phyloP scores from a whole-genome alignment of 1,140 invertebrate species.

The Micrasema minimum region DNA sequence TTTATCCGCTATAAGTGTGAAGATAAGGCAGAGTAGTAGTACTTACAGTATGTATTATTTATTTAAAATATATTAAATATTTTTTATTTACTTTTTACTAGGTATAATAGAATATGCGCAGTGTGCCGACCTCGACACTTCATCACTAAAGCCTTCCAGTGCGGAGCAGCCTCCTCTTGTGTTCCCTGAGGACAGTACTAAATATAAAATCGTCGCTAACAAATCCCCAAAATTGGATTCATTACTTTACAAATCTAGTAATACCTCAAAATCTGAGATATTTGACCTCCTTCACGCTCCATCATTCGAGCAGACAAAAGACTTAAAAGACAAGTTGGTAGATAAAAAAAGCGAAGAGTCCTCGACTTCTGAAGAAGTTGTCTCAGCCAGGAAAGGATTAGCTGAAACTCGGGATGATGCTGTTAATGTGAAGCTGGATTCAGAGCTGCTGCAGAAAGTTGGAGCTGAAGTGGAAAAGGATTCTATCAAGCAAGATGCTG shows the following conservation, averaged over 20 bases:
- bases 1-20: too few relatives aligned
- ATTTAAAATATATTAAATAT: too few relatives aligned
- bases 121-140: background rate
- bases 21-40: too few relatives aligned
- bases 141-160: background rate
- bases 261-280: conserved; percentile 37
- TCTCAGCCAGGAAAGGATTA: background rate
- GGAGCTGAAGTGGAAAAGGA: conserved; percentile 45
- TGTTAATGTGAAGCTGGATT: conserved; percentile 40
- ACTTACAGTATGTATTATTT: too few relatives aligned
- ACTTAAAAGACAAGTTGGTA: conserved; percentile 14
- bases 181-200: conserved; percentile 45
- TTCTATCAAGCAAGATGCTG: background rate
- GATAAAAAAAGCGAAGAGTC: background rate
- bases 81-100: too few relatives aligned
- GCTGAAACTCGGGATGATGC: background rate
- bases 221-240: conserved; percentile 35
- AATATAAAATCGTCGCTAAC: conserved; percentile 46
- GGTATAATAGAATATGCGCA: too few relatives aligned
- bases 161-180: conserved; percentile 40
- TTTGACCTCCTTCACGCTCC: conserved; percentile 40
- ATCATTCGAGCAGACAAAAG: background rate
- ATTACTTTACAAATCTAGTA: conserved; percentile 16
- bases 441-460: conserved; percentile 30
- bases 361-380: background rate